These are phyloP conservation scores for Bicyclus anynana DNA, from an alignment of 1,140 invertebrate genomes.

Conservation along the genomic window DNA sequence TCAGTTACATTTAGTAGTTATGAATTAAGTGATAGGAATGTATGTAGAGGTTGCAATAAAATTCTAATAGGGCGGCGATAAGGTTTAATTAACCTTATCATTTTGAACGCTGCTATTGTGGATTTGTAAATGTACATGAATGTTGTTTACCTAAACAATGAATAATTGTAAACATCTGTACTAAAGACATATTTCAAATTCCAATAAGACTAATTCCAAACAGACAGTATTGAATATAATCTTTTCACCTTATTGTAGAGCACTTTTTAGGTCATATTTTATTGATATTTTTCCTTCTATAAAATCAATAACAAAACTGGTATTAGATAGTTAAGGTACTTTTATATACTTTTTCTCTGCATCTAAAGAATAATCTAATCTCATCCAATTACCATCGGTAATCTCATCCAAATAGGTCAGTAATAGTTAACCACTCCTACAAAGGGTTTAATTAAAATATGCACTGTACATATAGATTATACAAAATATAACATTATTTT, in stretches of 20 bases:
- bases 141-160: not conserved
- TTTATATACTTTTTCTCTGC: no score
- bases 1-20: not conserved
- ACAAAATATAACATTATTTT: no score
- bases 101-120: not conserved
- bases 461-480: no score
- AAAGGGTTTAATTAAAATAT: no score
- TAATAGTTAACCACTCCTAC: no score
- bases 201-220: not conserved
- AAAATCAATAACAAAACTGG: no score
- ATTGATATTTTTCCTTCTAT: no score
- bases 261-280: no score
- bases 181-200: not conserved
- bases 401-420: no score
- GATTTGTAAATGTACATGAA: not conserved
- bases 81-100: not conserved
- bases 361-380: no score
- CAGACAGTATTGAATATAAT: not conserved
- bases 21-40: not conserved
- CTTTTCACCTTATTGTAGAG: not conserved
- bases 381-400: no score
- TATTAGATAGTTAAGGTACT: no score
- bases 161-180: not conserved
- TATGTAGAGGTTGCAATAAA: not conserved
- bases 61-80: not conserved